These are phyloP conservation scores for Rattus norvegicus DNA, from an alignment of 2,113 vertebrate species.

Conservation along the genomic window DNA sequence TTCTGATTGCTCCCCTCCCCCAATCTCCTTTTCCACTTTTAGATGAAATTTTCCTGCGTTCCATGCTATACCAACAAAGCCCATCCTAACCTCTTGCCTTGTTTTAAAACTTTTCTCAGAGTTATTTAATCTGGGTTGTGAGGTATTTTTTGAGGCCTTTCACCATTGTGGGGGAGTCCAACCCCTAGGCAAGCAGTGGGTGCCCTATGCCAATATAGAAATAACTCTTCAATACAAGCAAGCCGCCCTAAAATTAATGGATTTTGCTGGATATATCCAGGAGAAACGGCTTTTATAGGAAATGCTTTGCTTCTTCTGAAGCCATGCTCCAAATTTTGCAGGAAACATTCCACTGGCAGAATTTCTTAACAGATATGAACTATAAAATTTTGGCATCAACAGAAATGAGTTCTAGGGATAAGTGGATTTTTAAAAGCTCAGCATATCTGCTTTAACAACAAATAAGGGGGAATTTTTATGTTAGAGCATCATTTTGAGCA, in stretches of 20 bases:
- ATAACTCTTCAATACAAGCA: background rate
- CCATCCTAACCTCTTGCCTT: background rate
- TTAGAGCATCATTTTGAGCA: background rate
- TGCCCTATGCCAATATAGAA: background rate
- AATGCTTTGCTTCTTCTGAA: background rate
- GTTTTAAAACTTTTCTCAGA: constrained; percentile 1
- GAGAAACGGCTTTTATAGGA: background rate
- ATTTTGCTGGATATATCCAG: background rate
- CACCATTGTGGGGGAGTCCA: background rate
- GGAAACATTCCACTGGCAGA: background rate
- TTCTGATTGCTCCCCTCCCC: background rate
- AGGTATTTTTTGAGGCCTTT: background rate
- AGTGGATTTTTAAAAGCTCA: background rate
- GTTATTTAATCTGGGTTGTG: background rate
- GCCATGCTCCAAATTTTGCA: background rate
- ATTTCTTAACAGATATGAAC: background rate
- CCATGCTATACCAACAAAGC: background rate
- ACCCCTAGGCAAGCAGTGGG: background rate
- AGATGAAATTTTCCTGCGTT: background rate
- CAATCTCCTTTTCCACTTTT: background rate
- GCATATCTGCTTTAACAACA: background rate
- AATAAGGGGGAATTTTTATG: background rate
- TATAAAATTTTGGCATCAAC: background rate
- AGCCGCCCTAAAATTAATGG: background rate
- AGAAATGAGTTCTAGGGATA: background rate